These are phyloP conservation scores for Eunapius fragilis DNA, from an alignment of 37 sponge, comb jelly and placozoan genomes.

Conservation along the genomic window DNA sequence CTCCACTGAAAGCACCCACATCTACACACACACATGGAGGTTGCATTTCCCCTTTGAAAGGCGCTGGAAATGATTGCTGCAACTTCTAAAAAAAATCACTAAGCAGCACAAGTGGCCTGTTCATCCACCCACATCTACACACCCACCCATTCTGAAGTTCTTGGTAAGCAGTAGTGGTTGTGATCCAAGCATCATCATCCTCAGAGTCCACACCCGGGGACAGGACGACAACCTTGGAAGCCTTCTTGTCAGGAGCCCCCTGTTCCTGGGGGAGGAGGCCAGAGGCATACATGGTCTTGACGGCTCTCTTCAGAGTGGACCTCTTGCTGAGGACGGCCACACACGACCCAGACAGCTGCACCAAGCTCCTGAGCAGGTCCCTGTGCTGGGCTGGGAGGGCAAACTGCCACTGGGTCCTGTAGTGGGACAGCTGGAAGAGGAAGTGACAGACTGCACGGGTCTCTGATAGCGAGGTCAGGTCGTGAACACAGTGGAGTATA, in stretches of 20 bases:
- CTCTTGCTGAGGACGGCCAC: conserved; percentile 38
- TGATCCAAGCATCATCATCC: conserved; percentile 46
- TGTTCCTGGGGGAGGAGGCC: conserved; percentile 33
- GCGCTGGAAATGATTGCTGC: too few species aligned
- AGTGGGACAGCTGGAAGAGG: conserved; percentile 41
- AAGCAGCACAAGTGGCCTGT: too few species aligned
- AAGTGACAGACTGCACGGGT: conserved; percentile 32
- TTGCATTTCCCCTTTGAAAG: too few species aligned
- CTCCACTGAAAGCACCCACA: too few species aligned
- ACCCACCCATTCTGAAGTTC: conserved; percentile 51
- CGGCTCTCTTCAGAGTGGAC: conserved; percentile 26
- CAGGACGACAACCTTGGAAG: conserved; percentile 2
- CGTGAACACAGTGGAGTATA: conserved; percentile 28
- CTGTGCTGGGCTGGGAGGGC: conserved; percentile 43
- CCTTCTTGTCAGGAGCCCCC: not conserved
- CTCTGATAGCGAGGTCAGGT: conserved; percentile 21
- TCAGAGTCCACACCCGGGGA: not conserved
- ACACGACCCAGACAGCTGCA: conserved; percentile 5
- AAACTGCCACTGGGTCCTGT: conserved; percentile 47
- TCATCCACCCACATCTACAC: not conserved
- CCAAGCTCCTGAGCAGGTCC: conserved; percentile 1
- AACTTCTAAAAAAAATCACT: too few species aligned
- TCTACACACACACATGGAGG: too few species aligned
- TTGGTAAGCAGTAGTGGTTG: conserved; percentile 32
- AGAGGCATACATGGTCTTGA: conserved; percentile 59